Base-by-base conservation (phyloP, 1,140 invertebrate genomes). In the Aphis craccivora region DNA sequence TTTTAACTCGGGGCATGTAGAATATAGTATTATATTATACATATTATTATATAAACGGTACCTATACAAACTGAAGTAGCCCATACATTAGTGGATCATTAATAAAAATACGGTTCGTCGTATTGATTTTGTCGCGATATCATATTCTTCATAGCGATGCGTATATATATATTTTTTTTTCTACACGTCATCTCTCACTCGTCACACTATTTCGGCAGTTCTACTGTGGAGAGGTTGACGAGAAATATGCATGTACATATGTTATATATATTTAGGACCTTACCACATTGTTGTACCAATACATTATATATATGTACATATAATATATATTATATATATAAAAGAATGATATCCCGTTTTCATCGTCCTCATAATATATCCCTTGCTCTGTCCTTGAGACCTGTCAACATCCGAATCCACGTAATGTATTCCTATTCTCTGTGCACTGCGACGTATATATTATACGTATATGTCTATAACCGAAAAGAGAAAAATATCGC, bases 351-450 rank as follows among this genome's bases (percentile, higher is more conserved):
- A 76, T 76, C 30, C 60, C 30, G 14, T 76, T 5, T n/a, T n/a
- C 30, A 14, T 76, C 60, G 60, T 35, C 60, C 30, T 76, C 14
- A 18, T 76, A 76, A 20, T 51, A 87, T 87, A 87, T 86, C 25
- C 25, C 30, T 48, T 22, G 18, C 4, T 45, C 11, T n/a, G 43
- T 87, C 86, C 86, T 87, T 45, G 43, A 48, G 30, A 51, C 86
- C 86, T 48, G 86, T 87, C 86, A 48, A 48, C 45, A 87, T 87
- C 43, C 45, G 18, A 48, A 87, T 87, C 30, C 84, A 11, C 84
- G 40, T 86, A 86, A 86, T 86, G 40, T 45, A 86, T 86, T 86
- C 37, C 40, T 86, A 30, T 86, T 86, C 9, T 84, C 18, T 6
- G 40, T 30, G 11, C 23, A 22, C 18, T 83, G 6, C 76, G 35